phyloP scores from a whole-genome alignment of 2,113 vertebrate genomes.

The Symphodus melops region DNA sequence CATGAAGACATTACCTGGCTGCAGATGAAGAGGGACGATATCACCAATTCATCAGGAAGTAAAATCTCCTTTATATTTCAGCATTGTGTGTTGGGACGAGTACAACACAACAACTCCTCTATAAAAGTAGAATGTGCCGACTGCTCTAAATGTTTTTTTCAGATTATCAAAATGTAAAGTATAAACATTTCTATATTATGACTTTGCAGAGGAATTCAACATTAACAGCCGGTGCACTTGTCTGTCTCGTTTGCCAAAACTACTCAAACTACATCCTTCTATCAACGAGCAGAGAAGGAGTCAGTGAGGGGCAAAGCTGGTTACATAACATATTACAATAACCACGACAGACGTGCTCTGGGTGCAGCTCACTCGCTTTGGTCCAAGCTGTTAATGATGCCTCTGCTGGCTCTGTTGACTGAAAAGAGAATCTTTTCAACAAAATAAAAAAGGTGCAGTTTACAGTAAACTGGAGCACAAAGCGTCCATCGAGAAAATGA shows the following conservation, averaged over 20 bases:
- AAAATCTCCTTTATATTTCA: not conserved
- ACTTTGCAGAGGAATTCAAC: not conserved
- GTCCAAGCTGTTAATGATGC: conserved; percentile 27
- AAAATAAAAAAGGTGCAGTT: conserved; percentile 26
- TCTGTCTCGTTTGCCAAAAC: conserved; percentile 12
- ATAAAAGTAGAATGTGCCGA: not conserved
- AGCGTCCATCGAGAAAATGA: conserved; percentile 14
- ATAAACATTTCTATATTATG: not conserved
- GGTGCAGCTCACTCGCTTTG: conserved; percentile 22
- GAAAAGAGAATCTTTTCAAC: conserved; percentile 30
- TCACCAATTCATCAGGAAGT: not conserved
- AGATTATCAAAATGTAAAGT: not conserved
- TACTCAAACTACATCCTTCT: conserved; percentile 20
- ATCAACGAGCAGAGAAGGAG: conserved; percentile 18
- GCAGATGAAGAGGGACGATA: conserved; percentile 9
- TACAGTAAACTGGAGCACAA: conserved; percentile 48
- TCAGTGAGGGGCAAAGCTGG: conserved; percentile 13
- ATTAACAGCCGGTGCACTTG: not conserved
- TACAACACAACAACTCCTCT: not conserved
- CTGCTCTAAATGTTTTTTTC: not conserved
- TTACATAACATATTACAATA: conserved; percentile 50
- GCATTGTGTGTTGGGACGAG: not conserved
- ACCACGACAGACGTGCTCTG: conserved; percentile 35
- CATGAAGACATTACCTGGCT: conserved; percentile 39
- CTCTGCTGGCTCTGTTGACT: conserved; percentile 39